A percentile compares a stretch with the other conserved stretches of the same genome.
Evolutionary conservation across 2,888 invertebrate genomes (phyloP).

Genomic region (Maniola hyperantus): DNA sequence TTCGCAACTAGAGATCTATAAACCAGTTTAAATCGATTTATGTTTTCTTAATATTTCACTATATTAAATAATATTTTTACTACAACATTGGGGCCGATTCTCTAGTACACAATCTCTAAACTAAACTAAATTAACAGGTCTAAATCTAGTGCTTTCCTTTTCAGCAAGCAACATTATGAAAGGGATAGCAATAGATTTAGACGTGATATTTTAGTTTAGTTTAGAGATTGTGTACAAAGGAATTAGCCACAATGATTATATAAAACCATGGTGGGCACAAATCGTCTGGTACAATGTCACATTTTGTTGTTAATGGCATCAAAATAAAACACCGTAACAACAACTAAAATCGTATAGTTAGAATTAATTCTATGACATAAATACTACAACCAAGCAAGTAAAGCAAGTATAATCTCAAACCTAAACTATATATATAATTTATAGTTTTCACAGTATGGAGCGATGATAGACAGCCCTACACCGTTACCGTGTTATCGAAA

Average conservation of each 20-base stretch:
- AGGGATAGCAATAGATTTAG: too few relatives aligned
- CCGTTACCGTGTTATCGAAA: too few relatives aligned
- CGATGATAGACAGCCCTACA: too few relatives aligned
- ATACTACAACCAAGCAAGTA: background rate
- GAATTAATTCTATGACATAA: background rate
- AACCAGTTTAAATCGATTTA: conserved; percentile 2
- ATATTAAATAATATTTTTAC: conserved; percentile 1
- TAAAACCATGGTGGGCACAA: conserved; percentile 25
- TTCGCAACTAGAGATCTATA: conserved; percentile 17
- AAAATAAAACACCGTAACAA: conserved; percentile 19
- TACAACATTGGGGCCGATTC: too few relatives aligned
- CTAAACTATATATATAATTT: too few relatives aligned
- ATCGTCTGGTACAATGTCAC: conserved; percentile 17
- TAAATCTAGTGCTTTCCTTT: too few relatives aligned
- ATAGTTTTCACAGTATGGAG: too few relatives aligned
- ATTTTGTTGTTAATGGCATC: conserved; percentile 11
- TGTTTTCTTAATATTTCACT: conserved; percentile 6
- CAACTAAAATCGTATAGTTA: background rate
- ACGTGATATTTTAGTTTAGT: too few relatives aligned
- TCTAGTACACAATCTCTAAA: too few relatives aligned
- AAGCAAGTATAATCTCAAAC: background rate
- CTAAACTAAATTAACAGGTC: too few relatives aligned
- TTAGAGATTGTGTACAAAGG: too few relatives aligned
- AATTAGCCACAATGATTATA: conserved; percentile 17
- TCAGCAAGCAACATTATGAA: too few relatives aligned